Evolutionary conservation across 2,113 vertebrate species (phyloP), one percentile per base, ranked within the genome.

Genomic region (Rallus limicola): DNA sequence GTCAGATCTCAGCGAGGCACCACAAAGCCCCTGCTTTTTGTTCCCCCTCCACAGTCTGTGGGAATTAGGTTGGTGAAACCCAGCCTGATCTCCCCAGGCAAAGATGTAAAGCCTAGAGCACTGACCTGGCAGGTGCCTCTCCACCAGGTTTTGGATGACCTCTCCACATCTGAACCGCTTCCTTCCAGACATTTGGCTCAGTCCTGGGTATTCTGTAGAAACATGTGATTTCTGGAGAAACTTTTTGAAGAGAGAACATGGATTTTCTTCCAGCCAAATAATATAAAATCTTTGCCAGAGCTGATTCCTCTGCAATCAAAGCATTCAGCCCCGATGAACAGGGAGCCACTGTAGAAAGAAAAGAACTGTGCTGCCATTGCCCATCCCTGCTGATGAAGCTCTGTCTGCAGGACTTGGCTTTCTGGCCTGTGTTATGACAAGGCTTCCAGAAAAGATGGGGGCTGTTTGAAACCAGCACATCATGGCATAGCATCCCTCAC

Each of bases 261-360:
- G 2, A 11, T 76, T 86, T 91, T 92, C 92, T 92, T 94, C 58
- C 86, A 94, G 77, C 36, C 72, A 84, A 91, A 92, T 85, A 42
- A 40, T 15, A 34, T 85, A 29, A 65, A 46, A 46, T 81, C 33
- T 81, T 64, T 86, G 92, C 80, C 88, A 88, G 69, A 81, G 52
- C 29, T 0, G 10, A 84, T 60, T 84, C 46, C 33, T 91, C 29
- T 40, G 58, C 72, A 93, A 65, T 75, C 72, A 75, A 53, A 93
- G 21, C 56, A 75, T 84, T 94, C 64, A 78, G 26, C 9, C 92
- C 53, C 65, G 40, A 21, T 11, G 38, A 84, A 56, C 12, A 68
- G 48, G 11, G 69, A 93, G 72, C 64, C 72, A 26, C 24, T 7
- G 0, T 8, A 38, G 23, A 53, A 96, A 78, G 68, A 86, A 71